Conservation (phyloP, 2,113 vertebrate genomes). For the Apaloderma vittatum region DNA sequence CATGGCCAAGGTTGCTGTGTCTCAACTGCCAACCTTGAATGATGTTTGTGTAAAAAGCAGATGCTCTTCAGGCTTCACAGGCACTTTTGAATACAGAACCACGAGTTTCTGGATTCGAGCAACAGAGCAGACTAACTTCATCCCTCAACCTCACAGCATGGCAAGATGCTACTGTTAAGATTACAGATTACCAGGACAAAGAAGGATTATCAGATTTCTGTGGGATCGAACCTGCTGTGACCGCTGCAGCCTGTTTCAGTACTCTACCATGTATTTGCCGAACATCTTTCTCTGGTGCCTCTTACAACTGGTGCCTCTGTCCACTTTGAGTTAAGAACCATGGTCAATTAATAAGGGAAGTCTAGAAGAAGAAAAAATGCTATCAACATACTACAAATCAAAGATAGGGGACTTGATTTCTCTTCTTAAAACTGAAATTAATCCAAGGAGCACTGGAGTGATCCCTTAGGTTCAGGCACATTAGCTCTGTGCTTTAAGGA, state of each 20-base stretch:
- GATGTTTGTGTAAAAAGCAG: not conserved
- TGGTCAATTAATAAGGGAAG: not conserved
- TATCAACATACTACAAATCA: not conserved
- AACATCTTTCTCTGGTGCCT: not conserved
- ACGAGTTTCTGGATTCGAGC: not conserved
- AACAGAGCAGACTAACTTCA: not conserved
- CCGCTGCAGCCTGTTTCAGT: no score
- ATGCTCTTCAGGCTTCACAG: not conserved
- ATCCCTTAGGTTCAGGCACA: not conserved
- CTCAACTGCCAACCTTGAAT: conserved; percentile 32
- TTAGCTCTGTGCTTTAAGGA: not conserved
- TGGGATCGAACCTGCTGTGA: not conserved
- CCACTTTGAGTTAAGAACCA: not conserved
- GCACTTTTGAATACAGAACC: not conserved
- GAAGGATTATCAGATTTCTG: conserved; percentile 21
- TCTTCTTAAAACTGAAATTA: not conserved
- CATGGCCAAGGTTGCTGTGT: not conserved
- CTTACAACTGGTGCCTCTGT: not conserved
- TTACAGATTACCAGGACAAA: conserved; percentile 31
- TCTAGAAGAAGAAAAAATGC: not conserved
- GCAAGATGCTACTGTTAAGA: not conserved
- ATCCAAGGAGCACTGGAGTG: not conserved
- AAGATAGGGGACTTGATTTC: not conserved
- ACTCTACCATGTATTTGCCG: no score
- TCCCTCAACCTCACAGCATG: not conserved